These are phyloP conservation scores for Odontesthes bonariensis DNA, from an alignment of 2,113 vertebrate genomes.

Conservation along the genomic window DNA sequence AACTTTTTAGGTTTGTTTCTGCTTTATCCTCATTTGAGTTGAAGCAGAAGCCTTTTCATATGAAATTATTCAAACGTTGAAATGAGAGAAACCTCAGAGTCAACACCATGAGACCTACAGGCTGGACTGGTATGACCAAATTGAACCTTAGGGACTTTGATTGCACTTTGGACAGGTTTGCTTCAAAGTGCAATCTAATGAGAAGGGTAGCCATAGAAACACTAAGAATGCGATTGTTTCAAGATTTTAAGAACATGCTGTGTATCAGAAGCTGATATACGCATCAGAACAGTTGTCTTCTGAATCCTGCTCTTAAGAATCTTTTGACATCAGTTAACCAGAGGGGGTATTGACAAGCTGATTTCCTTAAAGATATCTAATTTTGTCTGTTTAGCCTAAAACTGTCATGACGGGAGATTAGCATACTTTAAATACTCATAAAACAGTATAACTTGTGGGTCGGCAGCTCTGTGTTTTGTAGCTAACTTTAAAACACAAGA, in stretches of 20 bases:
- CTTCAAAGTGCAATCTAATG: constrained; percentile 38
- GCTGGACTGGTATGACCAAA: constrained; percentile 3
- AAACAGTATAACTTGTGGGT: not conserved
- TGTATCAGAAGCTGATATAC: constrained; percentile 7
- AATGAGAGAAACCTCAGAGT: not conserved
- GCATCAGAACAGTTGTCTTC: constrained; percentile 16
- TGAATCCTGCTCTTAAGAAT: constrained; percentile 25
- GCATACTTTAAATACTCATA: not conserved
- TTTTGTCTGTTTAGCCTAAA: constrained; percentile 7
- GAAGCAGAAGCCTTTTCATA: too few species aligned
- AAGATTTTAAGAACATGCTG: not conserved
- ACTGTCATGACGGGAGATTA: not conserved
- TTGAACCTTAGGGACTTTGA: not conserved
- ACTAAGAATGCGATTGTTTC: constrained; percentile 20
- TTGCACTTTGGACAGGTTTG: constrained; percentile 46
- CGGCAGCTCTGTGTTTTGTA: constrained; percentile 16
- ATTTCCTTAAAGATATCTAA: constrained; percentile 30
- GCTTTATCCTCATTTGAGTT: too few species aligned
- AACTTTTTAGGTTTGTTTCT: too few species aligned
- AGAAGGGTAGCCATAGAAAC: constrained; percentile 15
- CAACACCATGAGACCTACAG: not conserved
- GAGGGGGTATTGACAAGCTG: not conserved
- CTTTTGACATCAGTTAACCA: constrained; percentile 1
- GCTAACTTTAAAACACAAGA: constrained; percentile 42
- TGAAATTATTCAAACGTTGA: too few species aligned